Percentiles rank a stretch among this genome's conserved stretches.
phyloP scores from a whole-genome alignment of 2,797 vertebrate genomes.

The Scolopax rusticola region DNA sequence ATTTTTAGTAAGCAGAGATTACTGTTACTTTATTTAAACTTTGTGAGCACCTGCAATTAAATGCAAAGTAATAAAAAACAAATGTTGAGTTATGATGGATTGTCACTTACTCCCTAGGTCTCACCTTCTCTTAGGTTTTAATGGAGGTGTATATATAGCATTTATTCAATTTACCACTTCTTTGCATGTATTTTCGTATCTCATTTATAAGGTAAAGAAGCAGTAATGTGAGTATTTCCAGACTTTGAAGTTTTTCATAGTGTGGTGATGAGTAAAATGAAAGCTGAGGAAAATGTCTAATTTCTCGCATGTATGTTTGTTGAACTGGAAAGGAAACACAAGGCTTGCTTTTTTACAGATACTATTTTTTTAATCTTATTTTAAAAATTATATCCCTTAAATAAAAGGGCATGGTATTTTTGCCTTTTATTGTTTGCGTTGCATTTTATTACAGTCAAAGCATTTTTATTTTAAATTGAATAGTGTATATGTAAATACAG shows the following conservation, averaged over 20 bases:
- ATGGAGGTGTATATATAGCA: neutral
- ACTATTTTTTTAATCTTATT: neutral
- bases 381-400: neutral
- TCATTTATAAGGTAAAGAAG: conserved; percentile 11
- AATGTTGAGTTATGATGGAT: neutral
- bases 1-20: neutral
- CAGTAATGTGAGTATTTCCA: neutral
- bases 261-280: neutral
- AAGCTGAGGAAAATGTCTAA: neutral
- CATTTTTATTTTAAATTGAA: neutral
- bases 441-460: neutral
- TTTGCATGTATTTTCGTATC: conserved; percentile 13
- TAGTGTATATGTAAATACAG: neutral
- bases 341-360: neutral
- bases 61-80: neutral
- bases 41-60: neutral
- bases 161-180: neutral
- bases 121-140: neutral
- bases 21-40: neutral
- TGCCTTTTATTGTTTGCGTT: neutral
- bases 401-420: neutral
- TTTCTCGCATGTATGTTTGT: neutral
- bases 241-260: neutral
- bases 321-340: neutral
- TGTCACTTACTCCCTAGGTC: neutral